These are phyloP conservation scores for Sorex maritimensis DNA, from an alignment of 2,797 vertebrate genomes.

Conservation along the genomic window DNA sequence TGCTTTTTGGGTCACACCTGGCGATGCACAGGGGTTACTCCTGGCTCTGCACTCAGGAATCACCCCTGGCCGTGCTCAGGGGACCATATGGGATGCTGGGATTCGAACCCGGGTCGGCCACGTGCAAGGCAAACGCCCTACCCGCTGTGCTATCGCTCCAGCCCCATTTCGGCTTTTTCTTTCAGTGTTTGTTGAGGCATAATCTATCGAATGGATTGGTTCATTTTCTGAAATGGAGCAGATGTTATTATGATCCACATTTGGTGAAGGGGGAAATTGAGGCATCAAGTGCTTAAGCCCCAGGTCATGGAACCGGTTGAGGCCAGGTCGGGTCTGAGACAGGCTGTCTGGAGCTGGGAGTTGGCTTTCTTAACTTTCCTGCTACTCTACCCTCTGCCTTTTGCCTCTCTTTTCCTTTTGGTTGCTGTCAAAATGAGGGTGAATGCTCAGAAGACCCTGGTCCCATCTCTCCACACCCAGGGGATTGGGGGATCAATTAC, in stretches of 20 bases:
- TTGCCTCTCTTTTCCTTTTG: not conserved
- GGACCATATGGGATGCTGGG: no score
- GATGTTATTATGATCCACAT: not conserved
- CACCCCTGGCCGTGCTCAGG: no score
- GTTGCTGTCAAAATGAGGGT: not conserved
- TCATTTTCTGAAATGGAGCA: not conserved
- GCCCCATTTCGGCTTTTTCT: not conserved
- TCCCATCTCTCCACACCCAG: not conserved
- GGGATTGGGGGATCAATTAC: not conserved
- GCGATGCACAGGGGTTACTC: no score
- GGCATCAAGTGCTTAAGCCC: not conserved
- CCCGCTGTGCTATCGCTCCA: no score
- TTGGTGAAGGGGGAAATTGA: not conserved
- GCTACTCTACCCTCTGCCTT: not conserved
- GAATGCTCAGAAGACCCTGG: not conserved
- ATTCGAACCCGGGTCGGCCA: no score
- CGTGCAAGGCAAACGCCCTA: no score
- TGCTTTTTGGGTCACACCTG: no score
- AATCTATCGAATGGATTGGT: not conserved
- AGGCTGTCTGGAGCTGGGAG: not conserved
- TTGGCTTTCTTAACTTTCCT: not conserved
- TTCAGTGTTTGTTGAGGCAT: not conserved
- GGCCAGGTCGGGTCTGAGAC: not conserved
- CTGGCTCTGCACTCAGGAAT: no score
- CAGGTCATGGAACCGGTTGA: not conserved